Evolutionary conservation across 1,140 invertebrate species (phyloP).

Genomic region (Caenorhabditis tropicalis): DNA sequence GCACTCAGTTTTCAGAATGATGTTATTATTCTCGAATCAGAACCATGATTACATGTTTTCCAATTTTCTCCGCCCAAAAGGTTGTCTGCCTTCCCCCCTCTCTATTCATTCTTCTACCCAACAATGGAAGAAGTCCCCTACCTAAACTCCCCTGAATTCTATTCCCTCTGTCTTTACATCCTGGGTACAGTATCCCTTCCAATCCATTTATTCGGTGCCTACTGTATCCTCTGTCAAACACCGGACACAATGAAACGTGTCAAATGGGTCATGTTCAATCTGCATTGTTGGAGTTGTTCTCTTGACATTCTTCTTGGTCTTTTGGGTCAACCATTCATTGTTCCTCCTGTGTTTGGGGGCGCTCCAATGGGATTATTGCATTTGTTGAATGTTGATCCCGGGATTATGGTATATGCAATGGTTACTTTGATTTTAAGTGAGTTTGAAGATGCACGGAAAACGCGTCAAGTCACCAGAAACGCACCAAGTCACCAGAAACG

Average conservation of each 20-base stretch:
- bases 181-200: neutral
- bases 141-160: neutral
- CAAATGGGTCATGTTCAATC: neutral
- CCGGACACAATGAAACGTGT: neutral
- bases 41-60: no score
- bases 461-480: no score
- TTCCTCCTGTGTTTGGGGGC: neutral
- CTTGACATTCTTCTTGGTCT: neutral
- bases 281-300: neutral
- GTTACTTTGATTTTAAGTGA: neutral
- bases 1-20: no score
- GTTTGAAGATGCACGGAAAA: no score
- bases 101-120: neutral
- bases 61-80: no score
- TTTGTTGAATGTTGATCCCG: neutral
- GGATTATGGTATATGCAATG: neutral
- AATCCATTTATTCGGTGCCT: neutral
- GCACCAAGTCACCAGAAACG: no score
- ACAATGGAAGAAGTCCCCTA: neutral
- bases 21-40: no score
- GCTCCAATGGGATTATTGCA: neutral
- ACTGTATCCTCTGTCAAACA: neutral
- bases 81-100: no score
- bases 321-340: neutral
- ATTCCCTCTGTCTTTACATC: neutral